These are phyloP conservation scores for Drosophila seclusa DNA, from an alignment of 2,888 invertebrate species.

Conservation along the genomic window DNA sequence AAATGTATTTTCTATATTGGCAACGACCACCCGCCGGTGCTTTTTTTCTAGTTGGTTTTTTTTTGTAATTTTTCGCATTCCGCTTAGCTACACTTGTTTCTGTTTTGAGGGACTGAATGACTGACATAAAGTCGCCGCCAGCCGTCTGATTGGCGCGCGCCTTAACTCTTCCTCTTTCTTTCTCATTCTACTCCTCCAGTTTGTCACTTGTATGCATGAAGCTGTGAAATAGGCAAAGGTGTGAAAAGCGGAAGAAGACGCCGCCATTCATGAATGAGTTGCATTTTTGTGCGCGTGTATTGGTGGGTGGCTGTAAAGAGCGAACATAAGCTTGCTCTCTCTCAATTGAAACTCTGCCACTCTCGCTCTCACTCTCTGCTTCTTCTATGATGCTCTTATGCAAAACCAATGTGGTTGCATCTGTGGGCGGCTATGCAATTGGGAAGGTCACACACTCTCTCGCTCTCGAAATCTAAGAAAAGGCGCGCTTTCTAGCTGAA, in stretches of 20 bases:
- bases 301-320: slow-evolving; percentile 13
- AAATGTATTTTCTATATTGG: slow-evolving; percentile 15
- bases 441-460: slow-evolving; percentile 58
- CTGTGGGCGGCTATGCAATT: slow-evolving; percentile 22
- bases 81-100: slow-evolving; percentile 27
- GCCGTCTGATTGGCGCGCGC: slow-evolving; percentile 65
- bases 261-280: slow-evolving; percentile 71
- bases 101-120: slow-evolving; percentile 45
- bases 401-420: slow-evolving; percentile 67
- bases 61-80: slow-evolving; percentile 36
- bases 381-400: slow-evolving; percentile 17
- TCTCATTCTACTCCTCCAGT: background rate
- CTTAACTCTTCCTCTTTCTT: slow-evolving; percentile 14
- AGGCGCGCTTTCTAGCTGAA: slow-evolving; percentile 47
- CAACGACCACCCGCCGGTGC: slow-evolving; percentile 40
- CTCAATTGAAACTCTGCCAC: background rate
- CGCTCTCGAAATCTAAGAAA: slow-evolving; percentile 30
- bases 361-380: slow-evolving; percentile 1
- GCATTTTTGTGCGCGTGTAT: slow-evolving; percentile 34
- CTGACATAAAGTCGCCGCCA: slow-evolving; percentile 50
- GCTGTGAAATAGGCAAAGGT: slow-evolving; percentile 44
- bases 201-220: slow-evolving; percentile 30
- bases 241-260: slow-evolving; percentile 66
- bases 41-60: slow-evolving; percentile 7
- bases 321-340: slow-evolving; percentile 17